phyloP scores from a whole-genome alignment of 2,797 vertebrate genomes.

The Acridotheres tristis region DNA sequence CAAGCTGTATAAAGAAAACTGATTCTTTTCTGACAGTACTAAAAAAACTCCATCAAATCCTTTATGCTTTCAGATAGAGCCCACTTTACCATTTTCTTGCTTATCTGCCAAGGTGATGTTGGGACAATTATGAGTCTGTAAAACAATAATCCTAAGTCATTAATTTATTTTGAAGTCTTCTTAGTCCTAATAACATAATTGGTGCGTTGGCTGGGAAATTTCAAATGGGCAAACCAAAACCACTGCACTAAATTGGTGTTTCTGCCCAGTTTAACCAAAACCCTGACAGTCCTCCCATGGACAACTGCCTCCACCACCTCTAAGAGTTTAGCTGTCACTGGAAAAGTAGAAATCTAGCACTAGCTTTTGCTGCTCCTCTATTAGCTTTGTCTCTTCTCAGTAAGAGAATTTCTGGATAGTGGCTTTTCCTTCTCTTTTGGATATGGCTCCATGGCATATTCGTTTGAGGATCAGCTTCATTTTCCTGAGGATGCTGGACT shows the following conservation, averaged over 20 bases:
- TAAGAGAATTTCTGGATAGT: neutral
- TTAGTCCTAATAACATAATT: neutral
- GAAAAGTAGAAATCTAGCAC: neutral
- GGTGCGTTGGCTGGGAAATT: no score
- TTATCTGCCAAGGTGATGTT: neutral
- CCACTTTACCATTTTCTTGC: neutral
- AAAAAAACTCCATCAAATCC: neutral
- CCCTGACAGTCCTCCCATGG: neutral
- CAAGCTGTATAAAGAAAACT: neutral
- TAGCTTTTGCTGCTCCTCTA: neutral
- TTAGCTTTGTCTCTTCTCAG: neutral
- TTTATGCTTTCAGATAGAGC: neutral
- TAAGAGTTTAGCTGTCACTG: neutral
- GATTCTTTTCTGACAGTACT: neutral
- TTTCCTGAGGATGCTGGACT: neutral
- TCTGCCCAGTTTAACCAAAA: no score
- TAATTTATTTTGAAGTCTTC: neutral
- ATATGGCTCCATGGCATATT: neutral
- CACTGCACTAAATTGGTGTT: no score
- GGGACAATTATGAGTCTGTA: neutral
- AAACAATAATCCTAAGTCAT: neutral
- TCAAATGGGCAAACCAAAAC: no score
- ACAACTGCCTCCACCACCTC: neutral
- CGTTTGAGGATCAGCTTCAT: neutral
- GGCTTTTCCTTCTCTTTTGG: neutral